Base-by-base conservation (phyloP, 2,888 invertebrate genomes). In the Drosophila mimetica region DNA sequence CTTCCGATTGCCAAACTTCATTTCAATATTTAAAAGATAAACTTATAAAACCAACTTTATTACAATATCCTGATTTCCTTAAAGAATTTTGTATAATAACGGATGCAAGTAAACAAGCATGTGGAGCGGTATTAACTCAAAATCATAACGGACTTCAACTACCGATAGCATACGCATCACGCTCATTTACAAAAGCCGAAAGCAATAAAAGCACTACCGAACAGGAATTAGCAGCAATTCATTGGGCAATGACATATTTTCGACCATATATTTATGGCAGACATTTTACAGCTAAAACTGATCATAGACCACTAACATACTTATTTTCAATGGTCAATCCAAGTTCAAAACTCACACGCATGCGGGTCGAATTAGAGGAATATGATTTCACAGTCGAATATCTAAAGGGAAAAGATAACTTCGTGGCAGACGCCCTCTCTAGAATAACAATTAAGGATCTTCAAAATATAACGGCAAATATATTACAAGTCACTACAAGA, bases 21-120 rank as follows among this genome's bases (percentile, higher is more conserved):
- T 34, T 34, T 7, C 5, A 34, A 34, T 34, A 34, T 34, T 14
- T 34, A 34, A 34, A 6, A 14, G n/a, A 34, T n/a, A 34, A 34
- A 34, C 32, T 32, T 32, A 32, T 32, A 32, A 13, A 32, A 32
- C 32, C 32, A 4, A 32, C 32, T 32, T 32, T 32, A n/a, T 34
- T 34, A 34, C 34, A 34, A 34, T 34, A 14, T n/a, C 34, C n/a
- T 16, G 16, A 37, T 37, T 37, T 37, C 9, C 37, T 16, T 9
- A 37, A 37, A 37, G 37, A 37, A 37, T 37, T 37, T 16, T 37
- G 3, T 14, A 37, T 37, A 16, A 37, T 37, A 37, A 37, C 14
- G 14, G 16, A 37, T 37, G 37, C 16, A 37, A 37, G 37, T 37
- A 37, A 37, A 16, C 9, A 16, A 16, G 37, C 37, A 16, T 37